phyloP scores from a whole-genome alignment of 1,140 invertebrate species.

The Zaprionus ornatus region DNA sequence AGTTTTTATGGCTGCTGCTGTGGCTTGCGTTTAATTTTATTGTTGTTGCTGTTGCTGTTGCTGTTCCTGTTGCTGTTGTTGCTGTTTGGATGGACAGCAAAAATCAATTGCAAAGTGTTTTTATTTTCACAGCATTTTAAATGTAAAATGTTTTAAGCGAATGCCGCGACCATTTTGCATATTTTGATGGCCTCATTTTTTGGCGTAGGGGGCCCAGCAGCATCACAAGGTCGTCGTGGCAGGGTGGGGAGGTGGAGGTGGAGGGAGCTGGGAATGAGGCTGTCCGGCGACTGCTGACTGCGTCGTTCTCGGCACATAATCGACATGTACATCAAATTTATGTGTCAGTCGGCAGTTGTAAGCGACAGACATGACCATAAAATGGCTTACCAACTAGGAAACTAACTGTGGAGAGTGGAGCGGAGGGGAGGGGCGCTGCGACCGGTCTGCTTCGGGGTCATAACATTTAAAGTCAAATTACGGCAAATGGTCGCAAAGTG shows the following conservation, averaged over 20 bases:
- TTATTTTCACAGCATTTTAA: conserved; percentile 46
- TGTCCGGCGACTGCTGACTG: conserved; percentile 30
- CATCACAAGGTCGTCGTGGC: conserved; percentile 39
- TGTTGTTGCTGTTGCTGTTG: conserved; percentile 19
- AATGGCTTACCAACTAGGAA: conserved; percentile 63
- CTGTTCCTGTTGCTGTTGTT: conserved; percentile 10
- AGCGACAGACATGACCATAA: conserved; percentile 72
- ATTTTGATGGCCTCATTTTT: conserved; percentile 58
- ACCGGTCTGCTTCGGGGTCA: conserved; percentile 43
- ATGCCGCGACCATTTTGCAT: conserved; percentile 30
- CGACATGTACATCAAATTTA: conserved; percentile 79
- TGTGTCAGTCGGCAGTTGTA: conserved; percentile 49
- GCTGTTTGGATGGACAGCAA: conserved; percentile 10
- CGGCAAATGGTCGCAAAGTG: conserved; percentile 82
- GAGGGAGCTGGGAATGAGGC: neutral
- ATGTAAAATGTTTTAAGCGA: conserved; percentile 46
- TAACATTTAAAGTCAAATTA: conserved; percentile 83
- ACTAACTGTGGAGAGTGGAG: conserved; percentile 46
- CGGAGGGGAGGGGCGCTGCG: conserved; percentile 15
- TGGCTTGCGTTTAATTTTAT: conserved; percentile 29
- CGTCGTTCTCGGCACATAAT: conserved; percentile 69
- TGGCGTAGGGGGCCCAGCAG: neutral
- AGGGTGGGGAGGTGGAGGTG: neutral
- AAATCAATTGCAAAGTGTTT: conserved; percentile 48
- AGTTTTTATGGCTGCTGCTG: conserved; percentile 29